These are phyloP conservation scores for Mylabris phalerata DNA, from an alignment of 1,140 invertebrate species.

Conservation along the genomic window DNA sequence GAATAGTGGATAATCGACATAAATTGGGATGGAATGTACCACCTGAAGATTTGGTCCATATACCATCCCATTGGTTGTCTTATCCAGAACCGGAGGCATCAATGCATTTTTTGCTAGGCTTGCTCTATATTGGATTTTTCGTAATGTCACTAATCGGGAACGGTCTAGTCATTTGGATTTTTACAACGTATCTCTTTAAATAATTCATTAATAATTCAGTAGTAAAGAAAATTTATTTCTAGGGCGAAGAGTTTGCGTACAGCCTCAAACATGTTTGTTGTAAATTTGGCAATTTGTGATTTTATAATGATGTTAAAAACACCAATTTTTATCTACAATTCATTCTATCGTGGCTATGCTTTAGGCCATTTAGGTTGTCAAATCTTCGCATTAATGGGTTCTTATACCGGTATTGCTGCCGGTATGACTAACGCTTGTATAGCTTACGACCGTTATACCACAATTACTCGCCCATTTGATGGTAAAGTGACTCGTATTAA, in stretches of 20 bases:
- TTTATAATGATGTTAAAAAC: slow-evolving; percentile 83
- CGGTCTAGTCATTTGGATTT: slow-evolving; percentile 82
- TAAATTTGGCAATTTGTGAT: slow-evolving; percentile 80
- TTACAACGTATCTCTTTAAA: slow-evolving; percentile 56
- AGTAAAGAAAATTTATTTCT: slow-evolving; percentile 18
- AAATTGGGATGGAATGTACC: slow-evolving; percentile 66
- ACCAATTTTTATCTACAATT: slow-evolving; percentile 82
- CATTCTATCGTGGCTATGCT: slow-evolving; percentile 69
- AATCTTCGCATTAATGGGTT: slow-evolving; percentile 68
- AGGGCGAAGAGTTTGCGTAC: slow-evolving; percentile 66
- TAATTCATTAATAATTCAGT: slow-evolving; percentile 18
- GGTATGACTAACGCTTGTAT: slow-evolving; percentile 68
- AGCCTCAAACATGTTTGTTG: slow-evolving; percentile 64
- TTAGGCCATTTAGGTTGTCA: slow-evolving; percentile 66
- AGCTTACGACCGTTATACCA: slow-evolving; percentile 52
- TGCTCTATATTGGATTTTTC: slow-evolving; percentile 75
- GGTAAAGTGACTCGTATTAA: slow-evolving; percentile 68
- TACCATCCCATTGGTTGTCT: slow-evolving; percentile 74
- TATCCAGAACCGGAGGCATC: slow-evolving; percentile 72
- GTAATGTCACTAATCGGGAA: slow-evolving; percentile 72
- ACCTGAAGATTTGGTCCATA: slow-evolving; percentile 61
- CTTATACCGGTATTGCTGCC: slow-evolving; percentile 71
- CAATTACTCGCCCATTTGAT: slow-evolving; percentile 75
- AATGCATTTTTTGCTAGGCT: slow-evolving; percentile 71
- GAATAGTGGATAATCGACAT: neutral